Evolutionary conservation across 2,113 vertebrate species (phyloP), one percentile per base, ranked within the genome.

Genomic region (Bufo gargarizans): DNA sequence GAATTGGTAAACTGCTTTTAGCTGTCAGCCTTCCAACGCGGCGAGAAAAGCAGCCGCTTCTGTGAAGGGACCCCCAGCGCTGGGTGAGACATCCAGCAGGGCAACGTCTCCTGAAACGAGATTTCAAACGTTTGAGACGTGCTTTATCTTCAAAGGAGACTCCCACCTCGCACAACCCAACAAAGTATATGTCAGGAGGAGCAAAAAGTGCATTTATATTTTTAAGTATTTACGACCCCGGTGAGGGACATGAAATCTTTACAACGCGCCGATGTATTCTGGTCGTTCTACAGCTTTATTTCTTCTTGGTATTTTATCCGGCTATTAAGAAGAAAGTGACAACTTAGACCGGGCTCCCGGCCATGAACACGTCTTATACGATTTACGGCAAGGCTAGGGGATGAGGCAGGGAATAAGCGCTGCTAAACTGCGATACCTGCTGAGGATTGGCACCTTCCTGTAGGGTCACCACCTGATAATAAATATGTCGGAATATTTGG

Each of bases 1-100:
- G 81, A 67, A 83, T 83, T 22, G 19, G 53, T 67, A 22, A 83
- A 50, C 61, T 53, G 81, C 61, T 83, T 33, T 83, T 82, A 65
- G 80, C 58, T 63, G 33, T 45, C 20, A 20, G 61, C 6, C 80
- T 82, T 82, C 69, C 61, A 67, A 69, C 61, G 3, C 53, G 63
- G 43, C 45, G 81, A 45, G 49, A 8, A 33, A 69, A 10, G 17
- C 53, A 67, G 22, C 43, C 13, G 58, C 58, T 82, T 20, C 45
- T 63, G 58, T 65, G 47, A n/a, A 82, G 45, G 13, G 58, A 49
- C 47, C 61, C 80, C 6, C 61, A 6, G 47, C 61, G 5, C 43
- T 7, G 4, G 49, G 47, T 3, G 19, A 49, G 45, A 50, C 77
- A 1, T 22, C 61, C 81, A 22, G 81, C 61, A 12, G 61, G 47